These are phyloP conservation scores for Cremastobaeus sp. DNA, from an alignment of 2,888 invertebrate genomes.

Conservation along the genomic window DNA sequence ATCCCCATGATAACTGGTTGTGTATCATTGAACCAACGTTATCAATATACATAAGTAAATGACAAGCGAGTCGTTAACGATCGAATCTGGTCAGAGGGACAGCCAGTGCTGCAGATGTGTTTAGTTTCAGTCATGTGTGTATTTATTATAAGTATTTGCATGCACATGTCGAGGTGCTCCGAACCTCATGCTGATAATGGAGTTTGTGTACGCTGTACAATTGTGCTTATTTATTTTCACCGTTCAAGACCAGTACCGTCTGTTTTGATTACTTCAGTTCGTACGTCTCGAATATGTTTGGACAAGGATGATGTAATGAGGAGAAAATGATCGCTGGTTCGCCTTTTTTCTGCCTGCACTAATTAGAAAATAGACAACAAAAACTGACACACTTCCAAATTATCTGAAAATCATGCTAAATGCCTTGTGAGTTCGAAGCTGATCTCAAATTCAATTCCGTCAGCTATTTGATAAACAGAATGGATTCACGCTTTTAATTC, in stretches of 20 bases:
- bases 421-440: no score
- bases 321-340: no score
- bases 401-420: no score
- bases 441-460: no score
- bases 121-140: conserved; percentile 17
- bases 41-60: conserved; percentile 29
- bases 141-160: background rate
- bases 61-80: conserved; percentile 51
- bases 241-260: background rate
- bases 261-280: conserved; percentile 30
- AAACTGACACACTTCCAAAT: no score
- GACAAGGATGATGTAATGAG: conserved; percentile 8
- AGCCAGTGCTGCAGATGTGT: conserved; percentile 30
- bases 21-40: conserved; percentile 25
- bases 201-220: conserved; percentile 8
- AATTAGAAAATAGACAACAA: no score
- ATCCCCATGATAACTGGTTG: conserved; percentile 33
- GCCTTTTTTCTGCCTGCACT: no score
- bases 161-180: conserved; percentile 9
- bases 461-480: no score
- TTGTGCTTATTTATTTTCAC: conserved; percentile 32
- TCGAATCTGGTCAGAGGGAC: conserved; percentile 48
- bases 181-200: conserved; percentile 22
- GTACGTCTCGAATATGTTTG: background rate
- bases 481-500: no score